These are phyloP conservation scores for Acleris sparsana DNA, from an alignment of 2,888 invertebrate species.

Conservation along the genomic window DNA sequence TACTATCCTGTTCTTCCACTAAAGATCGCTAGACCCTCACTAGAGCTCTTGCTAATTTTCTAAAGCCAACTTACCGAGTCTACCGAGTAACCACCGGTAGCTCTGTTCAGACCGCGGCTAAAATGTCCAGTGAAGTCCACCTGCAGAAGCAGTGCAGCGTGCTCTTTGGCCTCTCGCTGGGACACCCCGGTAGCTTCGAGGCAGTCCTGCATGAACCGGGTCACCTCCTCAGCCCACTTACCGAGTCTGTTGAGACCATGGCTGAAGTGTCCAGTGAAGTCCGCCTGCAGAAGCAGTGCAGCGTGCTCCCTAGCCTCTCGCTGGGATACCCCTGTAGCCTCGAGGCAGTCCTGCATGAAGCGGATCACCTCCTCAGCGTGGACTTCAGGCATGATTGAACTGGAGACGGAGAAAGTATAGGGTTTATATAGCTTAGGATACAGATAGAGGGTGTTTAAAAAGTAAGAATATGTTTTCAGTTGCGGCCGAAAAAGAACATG, in stretches of 20 bases:
- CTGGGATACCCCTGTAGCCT: conserved; percentile 81
- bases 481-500: no score
- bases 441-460: no score
- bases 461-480: no score
- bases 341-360: conserved; percentile 85
- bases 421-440: neutral
- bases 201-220: conserved; percentile 84
- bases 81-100: no score
- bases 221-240: conserved; percentile 80
- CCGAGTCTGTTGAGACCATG: conserved; percentile 93
- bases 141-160: conserved; percentile 86
- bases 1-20: no score
- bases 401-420: conserved; percentile 13
- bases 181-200: conserved; percentile 85
- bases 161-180: conserved; percentile 80
- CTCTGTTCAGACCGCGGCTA: conserved; percentile 94
- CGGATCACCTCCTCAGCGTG: conserved; percentile 80
- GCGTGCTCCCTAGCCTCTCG: conserved; percentile 85
- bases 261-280: conserved; percentile 92
- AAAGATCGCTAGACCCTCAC: no score
- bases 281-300: conserved; percentile 88
- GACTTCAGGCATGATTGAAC: conserved; percentile 67
- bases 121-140: conserved; percentile 93
- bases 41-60: no score
- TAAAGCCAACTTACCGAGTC: conserved; percentile 85